Percentiles rank a stretch among this genome's conserved stretches.
Evolutionary conservation across 2,797 vertebrate genomes (phyloP).

Genomic region (Rallus crepitans): DNA sequence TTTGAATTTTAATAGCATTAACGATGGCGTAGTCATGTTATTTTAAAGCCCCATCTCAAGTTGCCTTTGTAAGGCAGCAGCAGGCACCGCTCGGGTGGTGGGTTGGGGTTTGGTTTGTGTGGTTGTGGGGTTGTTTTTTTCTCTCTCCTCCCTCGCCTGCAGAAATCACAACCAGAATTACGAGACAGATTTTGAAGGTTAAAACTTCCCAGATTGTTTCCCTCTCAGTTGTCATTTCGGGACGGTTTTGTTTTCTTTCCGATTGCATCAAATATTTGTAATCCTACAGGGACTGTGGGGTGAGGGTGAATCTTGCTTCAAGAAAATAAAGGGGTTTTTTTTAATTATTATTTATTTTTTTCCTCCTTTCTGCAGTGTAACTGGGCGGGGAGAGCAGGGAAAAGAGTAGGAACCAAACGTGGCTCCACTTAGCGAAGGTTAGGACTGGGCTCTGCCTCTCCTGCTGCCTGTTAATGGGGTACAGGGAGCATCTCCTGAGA

Average conservation of each 20-base stretch:
- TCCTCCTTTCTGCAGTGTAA: not conserved
- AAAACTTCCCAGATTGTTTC: conserved; percentile 15
- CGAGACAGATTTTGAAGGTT: conserved; percentile 30
- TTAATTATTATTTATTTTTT: not conserved
- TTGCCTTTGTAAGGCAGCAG: not conserved
- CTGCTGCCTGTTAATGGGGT: not conserved
- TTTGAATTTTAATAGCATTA: not conserved
- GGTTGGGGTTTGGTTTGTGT: too few species aligned
- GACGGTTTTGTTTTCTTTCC: conserved; percentile 46
- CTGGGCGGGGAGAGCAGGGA: not conserved
- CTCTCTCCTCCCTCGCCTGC: not conserved
- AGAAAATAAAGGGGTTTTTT: not conserved
- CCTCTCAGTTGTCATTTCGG: not conserved
- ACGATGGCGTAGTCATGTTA: not conserved
- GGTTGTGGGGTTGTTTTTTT: not conserved
- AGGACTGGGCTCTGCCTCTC: not conserved
- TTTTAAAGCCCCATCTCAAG: not conserved
- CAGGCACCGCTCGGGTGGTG: not conserved
- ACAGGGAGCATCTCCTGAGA: not conserved
- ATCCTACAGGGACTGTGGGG: not conserved
- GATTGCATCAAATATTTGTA: conserved; percentile 32
- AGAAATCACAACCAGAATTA: not conserved
- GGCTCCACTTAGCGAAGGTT: not conserved
- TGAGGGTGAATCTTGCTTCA: not conserved
- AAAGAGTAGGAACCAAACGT: not conserved